These are phyloP conservation scores for Phyllostomus discolor DNA, from an alignment of 2,113 vertebrate species.

Conservation along the genomic window DNA sequence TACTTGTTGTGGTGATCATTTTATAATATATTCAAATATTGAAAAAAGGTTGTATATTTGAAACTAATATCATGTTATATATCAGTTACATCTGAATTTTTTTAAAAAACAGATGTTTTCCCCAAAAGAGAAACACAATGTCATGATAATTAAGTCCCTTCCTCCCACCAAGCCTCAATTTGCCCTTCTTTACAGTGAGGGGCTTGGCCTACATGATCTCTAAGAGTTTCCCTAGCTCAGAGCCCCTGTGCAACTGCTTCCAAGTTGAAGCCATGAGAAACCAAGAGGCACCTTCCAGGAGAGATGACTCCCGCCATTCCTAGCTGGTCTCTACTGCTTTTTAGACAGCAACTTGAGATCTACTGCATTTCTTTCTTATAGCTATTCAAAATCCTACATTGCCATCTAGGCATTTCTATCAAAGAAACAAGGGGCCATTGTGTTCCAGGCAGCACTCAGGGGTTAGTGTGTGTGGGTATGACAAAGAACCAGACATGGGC, in stretches of 20 bases:
- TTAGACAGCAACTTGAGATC: background rate
- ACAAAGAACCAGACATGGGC: background rate
- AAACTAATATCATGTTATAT: background rate
- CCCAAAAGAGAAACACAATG: background rate
- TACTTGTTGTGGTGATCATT: background rate
- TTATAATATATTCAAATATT: background rate
- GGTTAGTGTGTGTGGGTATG: background rate
- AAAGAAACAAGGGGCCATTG: background rate
- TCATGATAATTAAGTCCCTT: background rate
- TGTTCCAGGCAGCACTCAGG: background rate
- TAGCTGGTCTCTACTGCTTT: background rate
- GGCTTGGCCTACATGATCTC: background rate
- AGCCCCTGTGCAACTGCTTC: background rate
- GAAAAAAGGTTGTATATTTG: background rate
- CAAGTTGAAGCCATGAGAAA: background rate
- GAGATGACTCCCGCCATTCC: background rate
- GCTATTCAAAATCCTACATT: slow-evolving; percentile 13
- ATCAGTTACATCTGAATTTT: background rate
- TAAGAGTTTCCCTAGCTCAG: background rate
- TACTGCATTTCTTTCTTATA: background rate
- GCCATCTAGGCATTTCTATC: slow-evolving; percentile 27
- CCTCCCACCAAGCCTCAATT: background rate
- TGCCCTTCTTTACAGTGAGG: background rate
- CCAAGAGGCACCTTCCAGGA: background rate
- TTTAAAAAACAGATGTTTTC: background rate